Evolutionary conservation across 2,113 vertebrate species (phyloP).

Genomic region (Clarias batrachus): DNA sequence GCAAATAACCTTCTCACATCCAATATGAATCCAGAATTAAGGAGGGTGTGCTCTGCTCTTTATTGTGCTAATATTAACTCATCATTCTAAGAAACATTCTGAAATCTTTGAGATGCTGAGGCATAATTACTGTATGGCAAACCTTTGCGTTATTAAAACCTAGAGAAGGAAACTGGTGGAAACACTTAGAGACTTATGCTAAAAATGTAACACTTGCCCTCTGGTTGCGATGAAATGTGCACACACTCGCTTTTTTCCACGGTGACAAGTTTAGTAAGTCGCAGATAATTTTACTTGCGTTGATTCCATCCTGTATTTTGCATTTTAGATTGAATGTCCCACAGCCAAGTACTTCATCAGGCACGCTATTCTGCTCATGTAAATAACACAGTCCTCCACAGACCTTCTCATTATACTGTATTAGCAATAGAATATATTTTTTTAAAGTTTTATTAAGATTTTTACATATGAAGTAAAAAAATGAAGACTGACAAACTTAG

Average conservation of each 20-base stretch:
- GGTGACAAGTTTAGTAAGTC: not conserved
- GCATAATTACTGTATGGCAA: not conserved
- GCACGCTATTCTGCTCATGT: not conserved
- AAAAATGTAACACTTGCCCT: not conserved
- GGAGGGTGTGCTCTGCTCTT: not conserved
- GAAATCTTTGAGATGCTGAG: not conserved
- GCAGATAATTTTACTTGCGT: not conserved
- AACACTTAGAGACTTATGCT: not conserved
- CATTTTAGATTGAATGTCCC: not conserved
- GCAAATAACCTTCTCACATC: not conserved
- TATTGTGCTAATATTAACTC: not conserved
- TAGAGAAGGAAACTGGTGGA: not conserved
- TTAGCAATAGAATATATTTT: not conserved
- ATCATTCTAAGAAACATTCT: not conserved
- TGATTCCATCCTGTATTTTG: not conserved
- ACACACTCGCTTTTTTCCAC: not conserved
- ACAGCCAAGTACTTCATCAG: not conserved
- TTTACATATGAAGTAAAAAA: not conserved
- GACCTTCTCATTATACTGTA: too few species aligned
- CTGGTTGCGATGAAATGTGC: not conserved
- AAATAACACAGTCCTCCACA: not conserved
- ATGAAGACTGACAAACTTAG: not conserved
- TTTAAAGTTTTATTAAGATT: not conserved
- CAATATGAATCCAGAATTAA: not conserved
- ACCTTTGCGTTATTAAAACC: not conserved